Percentiles rank a stretch among this genome's conserved stretches.
Conservation (phyloP, 2,888 invertebrate species). For the Pammene fasciana region DNA sequence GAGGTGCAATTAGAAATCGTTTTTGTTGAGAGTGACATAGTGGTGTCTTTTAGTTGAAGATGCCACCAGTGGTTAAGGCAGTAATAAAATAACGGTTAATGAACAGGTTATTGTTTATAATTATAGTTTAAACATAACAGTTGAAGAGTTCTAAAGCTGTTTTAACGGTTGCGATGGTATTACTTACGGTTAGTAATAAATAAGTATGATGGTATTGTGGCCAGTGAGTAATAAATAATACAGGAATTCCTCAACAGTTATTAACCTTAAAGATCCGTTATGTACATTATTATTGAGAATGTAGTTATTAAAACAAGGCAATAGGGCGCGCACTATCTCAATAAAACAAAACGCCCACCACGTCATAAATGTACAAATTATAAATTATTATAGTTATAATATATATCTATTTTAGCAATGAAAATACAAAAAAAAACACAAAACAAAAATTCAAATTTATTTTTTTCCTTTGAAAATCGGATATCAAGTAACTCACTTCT, state of each 20-base stretch:
- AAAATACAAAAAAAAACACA: no score
- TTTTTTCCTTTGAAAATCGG: no score
- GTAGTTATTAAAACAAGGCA: no score
- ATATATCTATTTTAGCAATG: no score
- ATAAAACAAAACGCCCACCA: no score
- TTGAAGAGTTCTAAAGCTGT: background rate
- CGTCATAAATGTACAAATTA: no score
- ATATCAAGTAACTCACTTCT: no score
- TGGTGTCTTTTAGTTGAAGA: background rate
- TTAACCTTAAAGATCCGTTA: background rate
- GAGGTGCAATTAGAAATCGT: constrained; percentile 5
- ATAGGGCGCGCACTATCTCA: no score
- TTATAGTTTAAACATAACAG: constrained; percentile 2
- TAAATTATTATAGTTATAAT: no score
- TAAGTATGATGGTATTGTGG: background rate
- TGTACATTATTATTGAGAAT: background rate
- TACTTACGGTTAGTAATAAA: background rate
- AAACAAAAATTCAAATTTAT: no score
- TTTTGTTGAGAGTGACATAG: background rate
- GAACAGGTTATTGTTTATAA: constrained; percentile 13
- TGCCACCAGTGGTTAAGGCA: background rate
- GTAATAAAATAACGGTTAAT: background rate
- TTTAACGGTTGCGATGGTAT: constrained; percentile 3
- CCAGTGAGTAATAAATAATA: background rate
- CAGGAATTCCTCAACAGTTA: background rate